Evolutionary conservation across 2,888 invertebrate genomes (phyloP).

Genomic region (Archips xylosteana): DNA sequence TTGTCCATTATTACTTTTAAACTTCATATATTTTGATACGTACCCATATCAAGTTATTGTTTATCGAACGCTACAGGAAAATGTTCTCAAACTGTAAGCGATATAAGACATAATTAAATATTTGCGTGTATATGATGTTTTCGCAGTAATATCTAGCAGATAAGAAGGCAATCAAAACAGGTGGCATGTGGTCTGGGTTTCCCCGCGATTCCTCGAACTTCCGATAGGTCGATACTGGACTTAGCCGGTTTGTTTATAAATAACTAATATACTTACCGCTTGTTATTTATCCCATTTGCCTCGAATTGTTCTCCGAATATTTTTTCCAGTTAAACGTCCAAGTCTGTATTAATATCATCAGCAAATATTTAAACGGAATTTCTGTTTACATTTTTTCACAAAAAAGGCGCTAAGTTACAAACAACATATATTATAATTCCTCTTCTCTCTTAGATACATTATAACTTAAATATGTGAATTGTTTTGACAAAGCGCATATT

Average conservation of each 20-base stretch:
- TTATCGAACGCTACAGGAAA: slow-evolving; percentile 2
- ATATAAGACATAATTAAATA: slow-evolving; percentile 15
- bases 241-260: background rate
- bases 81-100: background rate
- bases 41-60: background rate
- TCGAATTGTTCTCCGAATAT: too few relatives aligned
- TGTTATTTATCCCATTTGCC: background rate
- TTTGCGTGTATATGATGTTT: slow-evolving; percentile 24
- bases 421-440: too few relatives aligned
- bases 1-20: too few relatives aligned
- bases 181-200: slow-evolving; percentile 17
- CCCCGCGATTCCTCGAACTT: slow-evolving; percentile 14
- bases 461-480: too few relatives aligned
- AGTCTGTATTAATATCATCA: too few relatives aligned
- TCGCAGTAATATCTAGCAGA: slow-evolving; percentile 4
- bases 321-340: too few relatives aligned
- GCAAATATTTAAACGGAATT: too few relatives aligned
- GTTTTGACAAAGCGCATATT: too few relatives aligned
- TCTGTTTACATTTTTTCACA: too few relatives aligned
- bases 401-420: too few relatives aligned
- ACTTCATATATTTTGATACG: too few relatives aligned
- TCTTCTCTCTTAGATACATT: too few relatives aligned
- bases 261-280: background rate
- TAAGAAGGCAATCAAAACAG: slow-evolving; percentile 16
- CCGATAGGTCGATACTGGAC: background rate